Base-by-base conservation (phyloP, 2,797 vertebrate species). In the Intellagama lesueurii region DNA sequence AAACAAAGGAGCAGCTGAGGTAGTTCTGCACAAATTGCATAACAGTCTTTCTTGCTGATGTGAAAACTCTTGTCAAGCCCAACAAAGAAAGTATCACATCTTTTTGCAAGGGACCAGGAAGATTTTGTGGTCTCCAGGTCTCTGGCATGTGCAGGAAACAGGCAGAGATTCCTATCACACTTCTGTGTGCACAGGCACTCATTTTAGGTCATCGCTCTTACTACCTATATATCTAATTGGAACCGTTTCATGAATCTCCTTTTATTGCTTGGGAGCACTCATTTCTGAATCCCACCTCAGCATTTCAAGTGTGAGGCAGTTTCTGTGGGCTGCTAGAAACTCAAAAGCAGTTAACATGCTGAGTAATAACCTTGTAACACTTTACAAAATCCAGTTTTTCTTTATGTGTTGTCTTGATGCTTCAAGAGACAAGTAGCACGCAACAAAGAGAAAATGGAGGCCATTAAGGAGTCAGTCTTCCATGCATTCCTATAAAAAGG, bases 361-460 rank as follows among this genome's bases (percentile, higher is more conserved):
- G 44, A 95, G 87, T 47, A 90, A 94, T 91, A n/a, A 32, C 77
- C 77, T 64, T 64, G 60, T 5, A 22, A 22, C 19, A 64, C 19
- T 64, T 64, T n/a, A 47, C 19, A 7, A 68, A 76, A 94, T 84
- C 89, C 88, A 47, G 68, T 82, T 75, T 78, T 92, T 87, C 90
- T 90, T 32, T 80, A 8, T 88, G 75, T 92, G 88, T 73, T 64
- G 72, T n/a, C 86, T 89, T 75, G 49, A 7, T 40, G 91, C 77
- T 85, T 76, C 72, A 49, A 82, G 40, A 88, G 35, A 40, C n/a
- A 91, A 90, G 84, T 19, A 44, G 28, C 22, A 1, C 16, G 5
- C 64, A 89, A 84, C 28, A 93, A 30, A 92, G 91, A 88, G 70
- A 90, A 91, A 92, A 92, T 81, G 93, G 90, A 88, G 79, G 91